Conservation (phyloP, 1,140 invertebrate species). For the Ridgeia piscesae region DNA sequence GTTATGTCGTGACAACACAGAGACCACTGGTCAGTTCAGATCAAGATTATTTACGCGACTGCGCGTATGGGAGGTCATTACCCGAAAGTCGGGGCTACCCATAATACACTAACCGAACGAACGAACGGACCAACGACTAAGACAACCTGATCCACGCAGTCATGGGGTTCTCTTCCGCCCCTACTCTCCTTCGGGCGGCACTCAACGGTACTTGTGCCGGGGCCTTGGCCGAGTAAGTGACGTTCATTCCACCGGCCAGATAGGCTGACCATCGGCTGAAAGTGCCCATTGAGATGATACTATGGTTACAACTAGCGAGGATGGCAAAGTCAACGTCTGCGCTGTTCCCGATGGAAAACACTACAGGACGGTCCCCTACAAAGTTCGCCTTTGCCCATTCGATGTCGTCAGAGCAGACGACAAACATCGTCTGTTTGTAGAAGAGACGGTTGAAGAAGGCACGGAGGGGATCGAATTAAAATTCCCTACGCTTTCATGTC, state of each 20-base stretch:
- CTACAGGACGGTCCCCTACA: no score
- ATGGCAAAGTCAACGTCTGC: conserved; percentile 64
- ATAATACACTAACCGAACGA: no score
- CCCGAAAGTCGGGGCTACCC: no score
- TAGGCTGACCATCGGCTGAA: conserved; percentile 39
- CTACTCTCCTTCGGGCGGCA: no score
- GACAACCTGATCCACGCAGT: no score
- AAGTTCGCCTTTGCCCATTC: conserved; percentile 15
- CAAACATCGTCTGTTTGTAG: background rate
- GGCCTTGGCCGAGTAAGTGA: conserved; percentile 26
- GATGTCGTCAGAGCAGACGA: conserved; percentile 23
- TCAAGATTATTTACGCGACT: no score
- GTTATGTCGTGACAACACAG: no score
- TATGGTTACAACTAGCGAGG: conserved; percentile 57
- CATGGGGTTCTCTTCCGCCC: no score
- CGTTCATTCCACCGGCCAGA: conserved; percentile 33
- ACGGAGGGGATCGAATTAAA: conserved; percentile 12
- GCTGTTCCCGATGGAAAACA: background rate
- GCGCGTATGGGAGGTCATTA: no score
- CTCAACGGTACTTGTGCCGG: no score
- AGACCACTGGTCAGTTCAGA: no score
- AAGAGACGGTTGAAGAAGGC: conserved; percentile 16
- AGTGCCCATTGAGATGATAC: conserved; percentile 32
- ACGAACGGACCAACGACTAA: no score
- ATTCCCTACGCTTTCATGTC: background rate